Conservation (phyloP, 2,888 invertebrate genomes). For the Phengaris alcon region DNA sequence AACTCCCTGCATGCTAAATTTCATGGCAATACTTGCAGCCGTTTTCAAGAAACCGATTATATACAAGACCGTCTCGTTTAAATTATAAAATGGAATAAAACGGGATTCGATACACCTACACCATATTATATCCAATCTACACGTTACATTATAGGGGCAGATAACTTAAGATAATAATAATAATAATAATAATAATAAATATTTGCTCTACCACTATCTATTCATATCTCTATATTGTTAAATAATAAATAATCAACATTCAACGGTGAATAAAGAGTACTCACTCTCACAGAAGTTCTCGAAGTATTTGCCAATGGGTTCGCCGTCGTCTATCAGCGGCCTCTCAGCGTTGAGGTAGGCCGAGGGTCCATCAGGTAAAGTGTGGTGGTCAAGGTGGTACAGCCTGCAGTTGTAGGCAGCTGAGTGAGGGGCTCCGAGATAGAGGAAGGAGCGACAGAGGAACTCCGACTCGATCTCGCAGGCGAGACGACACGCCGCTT, state of each 20-base stretch:
- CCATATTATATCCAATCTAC: too few relatives aligned
- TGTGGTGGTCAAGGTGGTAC: slow-evolving; percentile 95
- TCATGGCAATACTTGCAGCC: too few relatives aligned
- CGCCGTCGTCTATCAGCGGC: slow-evolving; percentile 94
- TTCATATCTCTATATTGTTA: too few relatives aligned
- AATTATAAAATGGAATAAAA: too few relatives aligned
- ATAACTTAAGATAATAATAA: too few relatives aligned
- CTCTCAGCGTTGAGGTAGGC: slow-evolving; percentile 93
- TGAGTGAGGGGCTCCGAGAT: slow-evolving; percentile 87
- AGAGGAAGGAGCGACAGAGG: slow-evolving; percentile 91
- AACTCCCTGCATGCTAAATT: too few relatives aligned
- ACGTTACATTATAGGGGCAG: too few relatives aligned
- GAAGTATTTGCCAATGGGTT: slow-evolving; percentile 92
- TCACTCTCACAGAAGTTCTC: slow-evolving; percentile 95
- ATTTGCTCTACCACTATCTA: too few relatives aligned
- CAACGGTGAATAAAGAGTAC: slow-evolving; percentile 48
- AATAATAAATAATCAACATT: not conserved
- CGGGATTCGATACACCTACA: too few relatives aligned
- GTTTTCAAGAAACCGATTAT: too few relatives aligned
- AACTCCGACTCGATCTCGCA: slow-evolving; percentile 96
- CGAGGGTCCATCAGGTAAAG: slow-evolving; percentile 94
- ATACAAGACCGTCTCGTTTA: too few relatives aligned
- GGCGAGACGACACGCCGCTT: slow-evolving; percentile 92
- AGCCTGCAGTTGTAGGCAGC: slow-evolving; percentile 93
- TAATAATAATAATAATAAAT: too few relatives aligned